Evolutionary conservation across 2,113 vertebrate species (phyloP), one percentile per base, ranked within the genome.

Genomic region (Ciconia boyciana): DNA sequence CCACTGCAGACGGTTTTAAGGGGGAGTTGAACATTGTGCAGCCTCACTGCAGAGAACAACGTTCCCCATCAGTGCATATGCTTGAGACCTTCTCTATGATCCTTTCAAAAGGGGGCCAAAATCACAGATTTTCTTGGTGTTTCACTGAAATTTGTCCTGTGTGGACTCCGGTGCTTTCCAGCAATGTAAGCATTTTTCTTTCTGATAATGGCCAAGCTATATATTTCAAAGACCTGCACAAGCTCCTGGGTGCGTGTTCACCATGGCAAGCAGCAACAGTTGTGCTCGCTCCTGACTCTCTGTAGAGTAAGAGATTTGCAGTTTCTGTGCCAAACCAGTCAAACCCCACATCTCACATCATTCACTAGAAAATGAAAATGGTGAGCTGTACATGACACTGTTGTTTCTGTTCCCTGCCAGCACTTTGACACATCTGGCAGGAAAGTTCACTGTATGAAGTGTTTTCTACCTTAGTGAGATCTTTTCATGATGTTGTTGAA

Each of bases 401-500:
- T 31, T 43, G 44, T 44, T 91, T 93, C 49, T 88, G n/a, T 41
- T 94, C 46, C 64, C 46, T 87, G 52, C 29, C 97, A 98, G 98
- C 96, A 98, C 98, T 21, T 98, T 92, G 26, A 97, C 97, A 90
- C 98, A 99, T 96, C 94, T 98, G 97, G 75, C 74, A 92, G 28
- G 13, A 6, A 64, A 84, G 31, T 77, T 92, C 46, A 28, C 60
- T 39, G 20, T 19, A n/a, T 77, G 11, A 70, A 90, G 41, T 83
- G 58, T 49, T 79, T 91, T 62, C 66, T 49, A 52, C 77, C 43
- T 75, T 80, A 58, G 16, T 71, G 13, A 87, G 39, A 74, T 52
- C 32, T 58, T 55, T 66, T 46, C 16, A 12, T 49, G n/a, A 52
- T 19, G 6, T 77, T 85, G 58, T 43, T 28, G 9, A 76, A 84